Percentiles rank a stretch among this genome's conserved stretches.
phyloP scores from a whole-genome alignment of 2,113 vertebrate species.

The Scalopus aquaticus region DNA sequence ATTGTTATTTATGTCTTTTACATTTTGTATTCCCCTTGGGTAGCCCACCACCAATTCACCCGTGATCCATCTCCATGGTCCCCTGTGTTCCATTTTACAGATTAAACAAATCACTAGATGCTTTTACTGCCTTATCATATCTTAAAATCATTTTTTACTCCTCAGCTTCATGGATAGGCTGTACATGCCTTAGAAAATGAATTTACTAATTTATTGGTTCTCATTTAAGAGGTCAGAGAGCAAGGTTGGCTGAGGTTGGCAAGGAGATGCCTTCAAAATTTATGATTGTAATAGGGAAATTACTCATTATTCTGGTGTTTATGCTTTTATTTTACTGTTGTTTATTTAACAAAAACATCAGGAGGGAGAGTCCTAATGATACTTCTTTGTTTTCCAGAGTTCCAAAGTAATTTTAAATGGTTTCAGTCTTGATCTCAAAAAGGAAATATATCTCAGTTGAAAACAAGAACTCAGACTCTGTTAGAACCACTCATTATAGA shows the following conservation, averaged over 20 bases:
- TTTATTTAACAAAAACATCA: not conserved
- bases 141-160: not conserved
- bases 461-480: not conserved
- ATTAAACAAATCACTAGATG: not conserved
- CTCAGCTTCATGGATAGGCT: not conserved
- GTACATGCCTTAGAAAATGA: not conserved
- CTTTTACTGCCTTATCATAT: not conserved
- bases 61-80: no score
- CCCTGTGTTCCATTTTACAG: no score
- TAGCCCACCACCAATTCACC: no score
- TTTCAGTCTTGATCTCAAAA: not conserved
- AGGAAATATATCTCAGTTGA: not conserved
- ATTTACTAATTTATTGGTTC: not conserved
- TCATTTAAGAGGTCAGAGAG: not conserved
- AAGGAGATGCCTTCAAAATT: not conserved
- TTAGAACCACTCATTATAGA: not conserved
- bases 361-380: not conserved
- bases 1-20: no score
- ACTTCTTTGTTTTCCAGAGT: not conserved
- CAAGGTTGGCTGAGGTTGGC: not conserved
- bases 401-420: not conserved
- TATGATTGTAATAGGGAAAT: not conserved
- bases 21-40: no score
- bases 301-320: not conserved
- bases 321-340: not conserved